Conservation (phyloP, 2,797 vertebrate genomes). For the Pitangus sulphuratus region DNA sequence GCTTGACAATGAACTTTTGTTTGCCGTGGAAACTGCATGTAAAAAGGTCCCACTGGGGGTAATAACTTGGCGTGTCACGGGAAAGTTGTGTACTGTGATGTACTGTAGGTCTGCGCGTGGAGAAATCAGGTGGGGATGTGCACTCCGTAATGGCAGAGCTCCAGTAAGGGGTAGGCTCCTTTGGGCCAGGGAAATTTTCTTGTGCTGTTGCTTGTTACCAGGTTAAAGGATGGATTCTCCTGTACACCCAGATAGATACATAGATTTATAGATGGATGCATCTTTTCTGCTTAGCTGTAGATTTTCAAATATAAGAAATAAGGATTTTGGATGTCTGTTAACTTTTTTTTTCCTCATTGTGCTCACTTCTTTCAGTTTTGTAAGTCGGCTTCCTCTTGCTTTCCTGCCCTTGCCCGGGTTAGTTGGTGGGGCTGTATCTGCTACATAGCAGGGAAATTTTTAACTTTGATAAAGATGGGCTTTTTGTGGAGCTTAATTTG, state of each 20-base stretch:
- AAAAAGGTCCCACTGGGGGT: constrained; percentile 40
- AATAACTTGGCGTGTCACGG: not conserved
- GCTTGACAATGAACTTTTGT: constrained; percentile 77
- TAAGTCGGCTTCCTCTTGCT: constrained; percentile 21
- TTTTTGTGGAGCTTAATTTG: not conserved
- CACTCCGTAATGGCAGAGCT: not conserved
- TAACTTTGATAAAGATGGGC: not conserved
- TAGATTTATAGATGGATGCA: too few relatives aligned
- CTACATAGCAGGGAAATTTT: constrained; percentile 3
- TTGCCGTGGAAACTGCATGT: constrained; percentile 30
- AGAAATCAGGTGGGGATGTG: not conserved
- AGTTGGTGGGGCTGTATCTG: constrained; percentile 11
- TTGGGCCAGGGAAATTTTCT: not conserved
- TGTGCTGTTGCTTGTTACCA: not conserved
- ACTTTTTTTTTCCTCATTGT: not conserved
- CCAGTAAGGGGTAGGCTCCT: not conserved
- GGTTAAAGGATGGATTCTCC: not conserved
- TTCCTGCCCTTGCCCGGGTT: not conserved
- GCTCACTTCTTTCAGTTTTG: constrained; percentile 55
- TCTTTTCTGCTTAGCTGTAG: not conserved
- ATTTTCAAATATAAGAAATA: not conserved
- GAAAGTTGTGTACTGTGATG: not conserved
- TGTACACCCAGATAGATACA: not conserved
- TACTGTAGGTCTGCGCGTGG: not conserved
- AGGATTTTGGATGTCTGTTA: constrained; percentile 27